A percentile compares a stretch with the other conserved stretches of the same genome.
These are phyloP conservation scores for Acipenser transmontanus DNA, from an alignment of 2,797 vertebrate species.

Conservation along the genomic window DNA sequence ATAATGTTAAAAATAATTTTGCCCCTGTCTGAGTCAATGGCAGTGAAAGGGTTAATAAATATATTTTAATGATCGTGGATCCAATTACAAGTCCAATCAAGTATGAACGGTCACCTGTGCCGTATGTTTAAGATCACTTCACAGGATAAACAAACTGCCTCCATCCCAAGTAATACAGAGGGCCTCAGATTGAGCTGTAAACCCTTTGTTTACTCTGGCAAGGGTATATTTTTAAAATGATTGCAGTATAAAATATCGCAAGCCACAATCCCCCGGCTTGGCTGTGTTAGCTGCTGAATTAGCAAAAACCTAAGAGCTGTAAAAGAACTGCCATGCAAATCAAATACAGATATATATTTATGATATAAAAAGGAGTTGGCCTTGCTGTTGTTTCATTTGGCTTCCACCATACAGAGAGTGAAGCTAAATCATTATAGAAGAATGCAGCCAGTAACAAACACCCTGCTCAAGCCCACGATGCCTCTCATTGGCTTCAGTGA, in stretches of 20 bases:
- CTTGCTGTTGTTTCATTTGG: constrained; percentile 63
- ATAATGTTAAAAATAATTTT: too few relatives aligned
- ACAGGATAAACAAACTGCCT: too few relatives aligned
- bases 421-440: constrained; percentile 63
- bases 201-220: constrained; percentile 27
- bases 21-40: too few relatives aligned
- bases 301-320: constrained; percentile 33
- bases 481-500: constrained; percentile 16
- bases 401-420: constrained; percentile 42
- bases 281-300: constrained; percentile 55
- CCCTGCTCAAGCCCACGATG: neutral
- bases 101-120: too few relatives aligned
- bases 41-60: too few relatives aligned
- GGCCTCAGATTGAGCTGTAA: too few relatives aligned
- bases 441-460: constrained; percentile 49
- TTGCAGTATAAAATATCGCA: constrained; percentile 43
- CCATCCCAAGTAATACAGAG: too few relatives aligned
- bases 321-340: constrained; percentile 48
- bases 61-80: too few relatives aligned
- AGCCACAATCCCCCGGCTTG: constrained; percentile 54
- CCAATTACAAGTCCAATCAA: too few relatives aligned
- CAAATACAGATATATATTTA: constrained; percentile 52
- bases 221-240: constrained; percentile 50
- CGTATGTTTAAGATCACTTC: too few relatives aligned
- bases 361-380: constrained; percentile 51